A percentile compares a stretch with the other conserved stretches of the same genome.
Conservation (phyloP, 1,140 invertebrate species). For the Temnothorax curvispinosus region DNA sequence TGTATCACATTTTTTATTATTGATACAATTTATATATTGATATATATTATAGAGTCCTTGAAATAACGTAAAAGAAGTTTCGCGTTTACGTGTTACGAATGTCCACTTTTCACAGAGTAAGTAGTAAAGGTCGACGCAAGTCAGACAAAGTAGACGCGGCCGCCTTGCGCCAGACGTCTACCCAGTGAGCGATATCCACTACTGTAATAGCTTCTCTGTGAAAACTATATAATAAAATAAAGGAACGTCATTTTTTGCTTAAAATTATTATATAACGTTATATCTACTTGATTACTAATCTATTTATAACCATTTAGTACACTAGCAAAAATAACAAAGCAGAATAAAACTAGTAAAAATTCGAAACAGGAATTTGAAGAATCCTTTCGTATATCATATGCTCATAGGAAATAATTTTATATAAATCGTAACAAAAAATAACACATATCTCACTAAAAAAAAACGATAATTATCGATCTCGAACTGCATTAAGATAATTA, state of each 20-base stretch:
- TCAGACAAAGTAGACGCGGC: constrained; percentile 8
- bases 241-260: background rate
- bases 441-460: background rate
- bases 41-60: background rate
- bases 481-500: background rate
- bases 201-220: background rate
- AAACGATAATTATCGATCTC: background rate
- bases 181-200: background rate
- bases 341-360: background rate
- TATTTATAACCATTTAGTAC: background rate
- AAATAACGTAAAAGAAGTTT: background rate
- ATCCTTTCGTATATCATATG: background rate
- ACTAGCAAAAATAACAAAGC: background rate
- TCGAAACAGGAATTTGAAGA: background rate
- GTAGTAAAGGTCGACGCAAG: constrained; percentile 17
- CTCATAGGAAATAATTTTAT: too few relatives aligned
- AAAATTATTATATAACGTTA: background rate
- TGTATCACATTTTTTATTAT: background rate
- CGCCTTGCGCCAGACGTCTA: background rate
- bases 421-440: background rate
- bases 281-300: background rate
- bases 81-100: background rate
- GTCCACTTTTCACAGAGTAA: background rate
- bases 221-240: background rate
- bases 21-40: background rate